Evolutionary conservation across 2,113 vertebrate genomes (phyloP).

Genomic region (Serinus canaria): DNA sequence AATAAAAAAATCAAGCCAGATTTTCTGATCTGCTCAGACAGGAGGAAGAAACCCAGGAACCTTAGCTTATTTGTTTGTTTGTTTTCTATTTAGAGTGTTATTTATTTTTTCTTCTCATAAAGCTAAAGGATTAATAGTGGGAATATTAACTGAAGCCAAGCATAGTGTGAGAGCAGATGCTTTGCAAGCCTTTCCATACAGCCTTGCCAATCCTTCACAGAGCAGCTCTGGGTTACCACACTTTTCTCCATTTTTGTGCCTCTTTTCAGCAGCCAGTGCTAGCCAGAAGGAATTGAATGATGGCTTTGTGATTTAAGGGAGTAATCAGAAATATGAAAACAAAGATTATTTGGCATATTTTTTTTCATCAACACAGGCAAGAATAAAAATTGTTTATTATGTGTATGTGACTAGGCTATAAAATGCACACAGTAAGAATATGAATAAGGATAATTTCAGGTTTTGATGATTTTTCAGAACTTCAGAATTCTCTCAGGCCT

Average conservation of each 20-base stretch:
- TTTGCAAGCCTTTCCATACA: slow-evolving; percentile 34
- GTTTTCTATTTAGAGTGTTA: slow-evolving; percentile 28
- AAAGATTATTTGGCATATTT: not conserved
- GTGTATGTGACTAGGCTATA: not conserved
- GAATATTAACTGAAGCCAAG: slow-evolving; percentile 47
- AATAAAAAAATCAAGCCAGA: slow-evolving; percentile 30
- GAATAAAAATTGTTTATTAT: not conserved
- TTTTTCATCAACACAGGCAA: not conserved
- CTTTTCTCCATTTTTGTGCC: not conserved
- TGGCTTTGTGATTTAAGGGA: slow-evolving; percentile 8
- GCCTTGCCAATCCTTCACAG: slow-evolving; percentile 22
- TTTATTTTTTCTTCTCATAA: slow-evolving; percentile 45
- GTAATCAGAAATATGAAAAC: not conserved
- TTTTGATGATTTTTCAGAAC: slow-evolving; percentile 1
- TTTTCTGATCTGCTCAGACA: slow-evolving; percentile 33
- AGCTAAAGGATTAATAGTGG: slow-evolving; percentile 27
- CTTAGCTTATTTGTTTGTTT: slow-evolving; percentile 35
- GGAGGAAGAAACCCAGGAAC: slow-evolving; percentile 8
- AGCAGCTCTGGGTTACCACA: not conserved
- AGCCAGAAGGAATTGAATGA: not conserved
- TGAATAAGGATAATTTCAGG: not conserved
- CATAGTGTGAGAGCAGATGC: slow-evolving; percentile 39
- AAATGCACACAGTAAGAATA: not conserved
- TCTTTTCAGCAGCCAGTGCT: not conserved
- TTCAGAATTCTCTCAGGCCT: not conserved